These are phyloP conservation scores for Gerris lacustris DNA, from an alignment of 2,888 invertebrate species.

Conservation along the genomic window DNA sequence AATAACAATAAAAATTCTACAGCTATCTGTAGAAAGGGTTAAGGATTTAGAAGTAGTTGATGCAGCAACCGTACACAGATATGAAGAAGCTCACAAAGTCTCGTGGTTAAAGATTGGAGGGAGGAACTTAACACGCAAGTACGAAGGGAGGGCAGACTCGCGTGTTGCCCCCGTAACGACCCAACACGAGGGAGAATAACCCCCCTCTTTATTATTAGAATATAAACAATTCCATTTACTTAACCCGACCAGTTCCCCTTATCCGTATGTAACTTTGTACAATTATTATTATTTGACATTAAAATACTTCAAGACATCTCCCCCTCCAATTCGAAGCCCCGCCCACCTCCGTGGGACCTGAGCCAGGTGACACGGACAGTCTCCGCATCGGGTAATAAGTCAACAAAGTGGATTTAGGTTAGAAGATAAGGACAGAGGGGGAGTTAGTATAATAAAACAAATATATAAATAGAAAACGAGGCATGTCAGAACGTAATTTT, in stretches of 20 bases:
- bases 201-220: neutral
- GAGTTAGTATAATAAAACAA: no score
- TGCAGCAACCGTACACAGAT: no score
- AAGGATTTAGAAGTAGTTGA: no score
- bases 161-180: neutral
- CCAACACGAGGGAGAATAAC: neutral
- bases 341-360: neutral
- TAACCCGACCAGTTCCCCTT: neutral
- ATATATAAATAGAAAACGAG: no score
- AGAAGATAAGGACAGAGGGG: no score
- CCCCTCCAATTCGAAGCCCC: neutral
- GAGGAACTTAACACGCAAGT: no score
- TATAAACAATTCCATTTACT: slow-evolving; percentile 5
- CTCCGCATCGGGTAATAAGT: neutral
- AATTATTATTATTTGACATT: slow-evolving; percentile 5
- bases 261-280: neutral
- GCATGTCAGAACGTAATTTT: no score
- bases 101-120: no score
- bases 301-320: neutral
- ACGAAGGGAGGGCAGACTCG: neutral
- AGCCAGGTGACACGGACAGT: neutral
- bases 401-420: no score
- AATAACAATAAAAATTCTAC: no score
- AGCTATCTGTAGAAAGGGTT: no score
- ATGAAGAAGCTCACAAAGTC: no score